Evolutionary conservation across 2,113 vertebrate genomes (phyloP).

Genomic region (Ptyas mucosa): DNA sequence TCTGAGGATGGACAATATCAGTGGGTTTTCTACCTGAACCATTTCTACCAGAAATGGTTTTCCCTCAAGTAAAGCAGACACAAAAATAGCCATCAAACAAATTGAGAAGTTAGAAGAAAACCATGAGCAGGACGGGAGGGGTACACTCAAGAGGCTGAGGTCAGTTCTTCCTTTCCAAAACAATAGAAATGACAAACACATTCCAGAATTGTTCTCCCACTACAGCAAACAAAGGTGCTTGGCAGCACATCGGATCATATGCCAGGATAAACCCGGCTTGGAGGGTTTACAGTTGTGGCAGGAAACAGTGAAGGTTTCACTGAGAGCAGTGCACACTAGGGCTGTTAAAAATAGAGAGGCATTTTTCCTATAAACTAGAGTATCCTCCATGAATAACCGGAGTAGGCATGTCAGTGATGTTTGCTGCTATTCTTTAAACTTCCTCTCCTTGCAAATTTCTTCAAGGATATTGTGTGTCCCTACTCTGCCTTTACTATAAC

Average conservation of each 20-base stretch:
- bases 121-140: not conserved
- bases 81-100: slow-evolving; percentile 23
- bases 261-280: not conserved
- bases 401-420: not conserved
- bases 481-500: not conserved
- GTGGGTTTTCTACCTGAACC: not conserved
- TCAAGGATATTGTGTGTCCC: not conserved
- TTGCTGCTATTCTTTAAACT: not conserved
- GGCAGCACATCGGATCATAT: not conserved
- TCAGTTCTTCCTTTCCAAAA: slow-evolving; percentile 22
- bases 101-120: not conserved
- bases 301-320: slow-evolving; percentile 23
- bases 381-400: not conserved
- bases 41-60: slow-evolving; percentile 12
- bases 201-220: slow-evolving; percentile 24
- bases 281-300: slow-evolving; percentile 14
- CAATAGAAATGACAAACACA: not conserved
- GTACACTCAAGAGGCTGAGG: slow-evolving; percentile 24
- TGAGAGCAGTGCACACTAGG: not conserved
- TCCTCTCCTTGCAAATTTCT: slow-evolving; percentile 5
- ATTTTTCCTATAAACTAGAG: slow-evolving; percentile 6
- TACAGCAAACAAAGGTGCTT: not conserved
- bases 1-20: not conserved
- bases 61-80: slow-evolving; percentile 39
- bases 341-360: slow-evolving; percentile 12